Evolutionary conservation across 2,113 vertebrate genomes (phyloP).

Genomic region (Amia ocellicauda): DNA sequence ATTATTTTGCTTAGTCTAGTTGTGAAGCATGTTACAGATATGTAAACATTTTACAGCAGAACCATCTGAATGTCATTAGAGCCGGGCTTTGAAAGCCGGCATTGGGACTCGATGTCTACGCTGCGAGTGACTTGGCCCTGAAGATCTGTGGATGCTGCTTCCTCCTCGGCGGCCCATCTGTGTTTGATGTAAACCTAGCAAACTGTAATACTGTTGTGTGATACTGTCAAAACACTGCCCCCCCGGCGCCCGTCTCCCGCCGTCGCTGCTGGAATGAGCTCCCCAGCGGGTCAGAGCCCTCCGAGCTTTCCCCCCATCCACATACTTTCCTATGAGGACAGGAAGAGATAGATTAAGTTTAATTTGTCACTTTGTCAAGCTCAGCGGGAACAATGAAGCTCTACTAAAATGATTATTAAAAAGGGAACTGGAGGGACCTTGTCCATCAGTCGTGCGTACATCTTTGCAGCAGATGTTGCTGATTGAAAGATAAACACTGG

Average conservation of each 20-base stretch:
- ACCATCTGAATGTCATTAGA: constrained; percentile 69
- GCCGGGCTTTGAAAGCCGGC: constrained; percentile 48
- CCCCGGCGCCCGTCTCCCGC: constrained; percentile 1
- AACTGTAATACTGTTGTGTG: constrained; percentile 13
- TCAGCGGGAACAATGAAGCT: constrained; percentile 22
- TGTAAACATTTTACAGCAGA: constrained; percentile 61
- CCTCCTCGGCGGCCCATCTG: background rate
- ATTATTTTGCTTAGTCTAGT: constrained; percentile 72
- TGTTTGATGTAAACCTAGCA: constrained; percentile 12
- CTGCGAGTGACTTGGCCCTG: constrained; percentile 41
- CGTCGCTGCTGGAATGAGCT: constrained; percentile 4
- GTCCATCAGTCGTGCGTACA: constrained; percentile 59
- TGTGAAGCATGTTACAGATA: constrained; percentile 66
- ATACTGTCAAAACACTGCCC: constrained; percentile 8
- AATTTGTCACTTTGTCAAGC: constrained; percentile 41
- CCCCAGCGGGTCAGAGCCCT: constrained; percentile 20
- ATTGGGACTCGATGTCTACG: constrained; percentile 40
- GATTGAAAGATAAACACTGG: constrained; percentile 26
- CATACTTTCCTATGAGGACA: constrained; percentile 39
- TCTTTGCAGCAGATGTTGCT: constrained; percentile 66
- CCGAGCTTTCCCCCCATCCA: constrained; percentile 24
- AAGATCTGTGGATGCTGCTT: constrained; percentile 30
- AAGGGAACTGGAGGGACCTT: constrained; percentile 26
- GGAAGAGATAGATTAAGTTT: constrained; percentile 43
- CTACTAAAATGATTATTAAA: constrained; percentile 17